These are phyloP conservation scores for Bombus picipes DNA, from an alignment of 1,140 invertebrate genomes.

Conservation along the genomic window DNA sequence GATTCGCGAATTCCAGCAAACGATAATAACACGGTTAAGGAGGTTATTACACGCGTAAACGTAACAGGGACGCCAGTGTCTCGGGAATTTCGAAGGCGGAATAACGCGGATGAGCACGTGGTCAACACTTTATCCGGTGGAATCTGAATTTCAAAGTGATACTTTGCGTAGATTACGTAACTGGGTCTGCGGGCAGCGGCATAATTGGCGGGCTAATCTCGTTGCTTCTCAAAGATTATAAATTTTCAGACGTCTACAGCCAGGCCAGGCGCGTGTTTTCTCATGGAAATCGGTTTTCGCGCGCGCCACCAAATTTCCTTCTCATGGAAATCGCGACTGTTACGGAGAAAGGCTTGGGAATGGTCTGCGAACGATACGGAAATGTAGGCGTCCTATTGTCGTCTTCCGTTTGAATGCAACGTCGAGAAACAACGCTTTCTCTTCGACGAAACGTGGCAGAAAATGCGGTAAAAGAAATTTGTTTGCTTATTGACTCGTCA, in stretches of 20 bases:
- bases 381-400: not conserved
- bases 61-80: not conserved
- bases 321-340: conserved; percentile 18
- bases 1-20: not conserved
- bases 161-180: conserved; percentile 44
- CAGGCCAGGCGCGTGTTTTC: conserved; percentile 29
- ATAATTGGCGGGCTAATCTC: conserved; percentile 47
- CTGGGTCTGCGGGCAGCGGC: not conserved
- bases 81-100: not conserved
- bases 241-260: conserved; percentile 20
- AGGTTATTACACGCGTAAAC: conserved; percentile 1
- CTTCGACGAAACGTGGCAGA: not conserved
- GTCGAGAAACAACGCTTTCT: not conserved
- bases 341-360: not conserved
- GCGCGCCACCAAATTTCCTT: conserved; percentile 17
- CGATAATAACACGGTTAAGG: not conserved
- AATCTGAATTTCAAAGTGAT: conserved; percentile 52
- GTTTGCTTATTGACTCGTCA: not conserved
- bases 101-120: not conserved
- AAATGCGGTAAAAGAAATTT: not conserved
- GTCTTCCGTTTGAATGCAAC: not conserved
- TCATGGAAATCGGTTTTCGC: conserved; percentile 38
- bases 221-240: conserved; percentile 44
- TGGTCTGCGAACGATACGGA: not conserved
- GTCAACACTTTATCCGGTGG: conserved; percentile 28